Evolutionary conservation across 2,797 vertebrate genomes (phyloP), one percentile per base, ranked within the genome.

Genomic region (Octomys mimax): DNA sequence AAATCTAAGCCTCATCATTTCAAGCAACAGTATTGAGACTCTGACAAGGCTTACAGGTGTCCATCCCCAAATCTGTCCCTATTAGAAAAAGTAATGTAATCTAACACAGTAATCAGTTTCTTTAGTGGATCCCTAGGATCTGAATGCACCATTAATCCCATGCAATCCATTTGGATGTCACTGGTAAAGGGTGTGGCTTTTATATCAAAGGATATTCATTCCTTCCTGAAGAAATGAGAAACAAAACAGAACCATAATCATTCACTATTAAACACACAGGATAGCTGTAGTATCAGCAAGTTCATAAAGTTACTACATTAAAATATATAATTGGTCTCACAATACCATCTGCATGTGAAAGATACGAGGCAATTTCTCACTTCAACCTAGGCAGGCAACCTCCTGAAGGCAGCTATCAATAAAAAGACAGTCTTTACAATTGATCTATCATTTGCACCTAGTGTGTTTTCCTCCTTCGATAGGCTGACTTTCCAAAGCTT

Each of bases 281-380:
- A 49, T 70, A 84, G 21, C 42, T 46, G 7, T 77, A 84, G 90
- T 87, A 73, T 36, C 70, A 70, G 36, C 86, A 95, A 96, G 81
- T 81, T 36, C 78, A 66, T 28, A 79, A 84, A 87, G 22, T 64
- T 70, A 77, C 52, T 66, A 61, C 22, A 39, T 77, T 70, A 86
- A 92, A 89, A 54, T 81, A 62, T 57, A 24, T 39, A 39, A 62
- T 66, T 95, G 61, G 54, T 39, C 49, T 97, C 70, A 73, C 19
- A 14, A 22, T 68, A 84, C 46, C 70, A 70, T 79, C 26, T 73
- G 10, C 13, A 82, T 86, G 18, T 64, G 19, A 82, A 92, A 39
- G 52, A 92, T 46, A 59, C n/a, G 62, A 81, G 82, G 33, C 6
- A 31, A 62, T 92, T 75, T 86, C 21, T 10, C 7, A 85, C 5